phyloP scores from a whole-genome alignment of 2,113 vertebrate species.

The Erpornis zantholeuca region DNA sequence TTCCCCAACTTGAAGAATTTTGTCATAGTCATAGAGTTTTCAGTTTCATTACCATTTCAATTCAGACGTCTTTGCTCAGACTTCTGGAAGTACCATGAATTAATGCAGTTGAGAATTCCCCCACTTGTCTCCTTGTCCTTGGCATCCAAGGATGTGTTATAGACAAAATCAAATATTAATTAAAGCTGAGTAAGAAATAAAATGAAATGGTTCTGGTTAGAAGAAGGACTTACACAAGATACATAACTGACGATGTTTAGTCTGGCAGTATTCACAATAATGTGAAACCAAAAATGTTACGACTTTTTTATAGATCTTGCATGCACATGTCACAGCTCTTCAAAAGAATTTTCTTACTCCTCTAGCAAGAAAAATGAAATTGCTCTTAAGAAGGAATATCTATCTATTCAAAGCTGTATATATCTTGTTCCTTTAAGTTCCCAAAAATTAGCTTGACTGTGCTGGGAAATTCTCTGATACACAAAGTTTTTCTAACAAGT shows the following conservation, averaged over 20 bases:
- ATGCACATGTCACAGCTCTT: background rate
- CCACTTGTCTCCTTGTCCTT: background rate
- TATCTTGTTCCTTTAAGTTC: background rate
- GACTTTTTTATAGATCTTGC: background rate
- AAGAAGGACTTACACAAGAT: background rate
- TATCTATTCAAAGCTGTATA: background rate
- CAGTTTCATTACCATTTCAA: background rate
- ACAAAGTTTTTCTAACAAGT: background rate
- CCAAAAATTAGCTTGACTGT: background rate
- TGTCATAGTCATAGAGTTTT: background rate
- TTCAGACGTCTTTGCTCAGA: background rate
- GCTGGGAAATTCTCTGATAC: background rate
- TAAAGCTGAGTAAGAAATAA: background rate
- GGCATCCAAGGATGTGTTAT: background rate
- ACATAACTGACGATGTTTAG: background rate
- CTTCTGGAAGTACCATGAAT: background rate
- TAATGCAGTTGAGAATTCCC: background rate
- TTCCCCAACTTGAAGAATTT: background rate
- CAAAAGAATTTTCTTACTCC: background rate
- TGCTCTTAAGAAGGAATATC: background rate
- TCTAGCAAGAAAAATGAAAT: background rate
- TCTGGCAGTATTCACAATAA: background rate
- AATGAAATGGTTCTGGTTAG: background rate
- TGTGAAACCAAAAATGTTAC: background rate
- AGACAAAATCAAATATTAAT: background rate